These are phyloP conservation scores for Pygocentrus nattereri DNA, from an alignment of 2,797 vertebrate genomes.

Conservation along the genomic window DNA sequence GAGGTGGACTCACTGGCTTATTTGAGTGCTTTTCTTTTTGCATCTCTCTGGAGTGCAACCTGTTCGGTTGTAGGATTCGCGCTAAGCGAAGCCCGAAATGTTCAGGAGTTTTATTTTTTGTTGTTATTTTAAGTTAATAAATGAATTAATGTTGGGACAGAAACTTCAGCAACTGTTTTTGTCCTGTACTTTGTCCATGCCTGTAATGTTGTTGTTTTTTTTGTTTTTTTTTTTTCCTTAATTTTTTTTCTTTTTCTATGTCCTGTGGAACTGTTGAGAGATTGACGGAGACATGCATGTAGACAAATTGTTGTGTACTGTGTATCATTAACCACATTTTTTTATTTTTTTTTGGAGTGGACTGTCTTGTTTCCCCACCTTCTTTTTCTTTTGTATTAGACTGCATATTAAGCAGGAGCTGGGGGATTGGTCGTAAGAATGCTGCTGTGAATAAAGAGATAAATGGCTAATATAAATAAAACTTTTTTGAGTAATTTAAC, in stretches of 20 bases:
- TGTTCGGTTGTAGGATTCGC: conserved; percentile 58
- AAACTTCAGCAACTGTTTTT: conserved; percentile 16
- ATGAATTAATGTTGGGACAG: conserved; percentile 6
- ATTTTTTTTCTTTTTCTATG: conserved; percentile 59
- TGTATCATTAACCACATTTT: conserved; percentile 36
- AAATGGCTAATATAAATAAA: conserved; percentile 87
- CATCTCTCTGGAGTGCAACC: conserved; percentile 48
- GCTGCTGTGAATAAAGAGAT: conserved; percentile 81
- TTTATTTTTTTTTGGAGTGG: conserved; percentile 55
- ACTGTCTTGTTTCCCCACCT: conserved; percentile 60
- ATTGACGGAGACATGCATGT: conserved; percentile 76
- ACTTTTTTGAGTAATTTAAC: conserved; percentile 66
- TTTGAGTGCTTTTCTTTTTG: conserved; percentile 39
- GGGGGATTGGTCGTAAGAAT: conserved; percentile 66
- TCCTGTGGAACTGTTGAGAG: conserved; percentile 73
- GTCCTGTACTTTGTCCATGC: not conserved
- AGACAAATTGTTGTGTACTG: conserved; percentile 64
- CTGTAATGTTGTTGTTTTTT: conserved; percentile 49
- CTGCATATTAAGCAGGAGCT: conserved; percentile 67
- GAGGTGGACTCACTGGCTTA: conserved; percentile 12
- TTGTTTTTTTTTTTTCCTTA: conserved; percentile 53
- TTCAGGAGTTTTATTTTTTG: conserved; percentile 17
- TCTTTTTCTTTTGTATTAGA: conserved; percentile 64
- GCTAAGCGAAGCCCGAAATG: conserved; percentile 55
- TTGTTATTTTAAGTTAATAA: conserved; percentile 24